Conservation (phyloP, 2,888 invertebrate genomes). For the Sphaerophoria taeniata region DNA sequence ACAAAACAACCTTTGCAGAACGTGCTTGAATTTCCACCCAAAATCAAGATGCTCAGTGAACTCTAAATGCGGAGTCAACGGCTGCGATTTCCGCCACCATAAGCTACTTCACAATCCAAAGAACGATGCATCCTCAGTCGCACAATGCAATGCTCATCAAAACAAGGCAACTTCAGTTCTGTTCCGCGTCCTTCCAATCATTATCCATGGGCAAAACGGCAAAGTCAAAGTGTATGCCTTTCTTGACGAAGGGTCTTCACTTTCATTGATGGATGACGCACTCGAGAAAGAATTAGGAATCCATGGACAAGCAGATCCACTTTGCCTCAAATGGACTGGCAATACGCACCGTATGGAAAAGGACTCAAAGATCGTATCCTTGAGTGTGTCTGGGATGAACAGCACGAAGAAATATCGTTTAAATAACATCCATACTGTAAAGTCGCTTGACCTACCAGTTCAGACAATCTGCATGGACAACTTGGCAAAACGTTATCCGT, state of each 20-base stretch:
- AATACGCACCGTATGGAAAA: conserved; percentile 7
- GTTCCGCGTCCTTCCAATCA: too few relatives aligned
- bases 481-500: background rate
- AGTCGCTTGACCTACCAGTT: conserved; percentile 1
- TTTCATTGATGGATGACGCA: background rate
- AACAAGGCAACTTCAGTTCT: too few relatives aligned
- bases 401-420: background rate
- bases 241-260: background rate
- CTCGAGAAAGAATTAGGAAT: background rate
- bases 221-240: conserved; percentile 6
- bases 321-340: conserved; percentile 30
- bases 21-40: too few relatives aligned
- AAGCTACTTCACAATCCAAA: background rate
- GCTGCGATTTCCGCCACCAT: background rate
- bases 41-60: background rate
- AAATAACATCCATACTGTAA: background rate
- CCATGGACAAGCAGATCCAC: background rate
- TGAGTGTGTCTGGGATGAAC: conserved; percentile 8
- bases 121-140: too few relatives aligned
- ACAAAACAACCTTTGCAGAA: too few relatives aligned
- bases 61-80: conserved; percentile 3
- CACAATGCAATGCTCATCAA: too few relatives aligned
- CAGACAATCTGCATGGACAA: conserved; percentile 7
- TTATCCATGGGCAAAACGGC: too few relatives aligned
- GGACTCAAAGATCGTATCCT: conserved; percentile 12